Base-by-base conservation (phyloP, 2,888 invertebrate genomes). In the Catocala sponsa region DNA sequence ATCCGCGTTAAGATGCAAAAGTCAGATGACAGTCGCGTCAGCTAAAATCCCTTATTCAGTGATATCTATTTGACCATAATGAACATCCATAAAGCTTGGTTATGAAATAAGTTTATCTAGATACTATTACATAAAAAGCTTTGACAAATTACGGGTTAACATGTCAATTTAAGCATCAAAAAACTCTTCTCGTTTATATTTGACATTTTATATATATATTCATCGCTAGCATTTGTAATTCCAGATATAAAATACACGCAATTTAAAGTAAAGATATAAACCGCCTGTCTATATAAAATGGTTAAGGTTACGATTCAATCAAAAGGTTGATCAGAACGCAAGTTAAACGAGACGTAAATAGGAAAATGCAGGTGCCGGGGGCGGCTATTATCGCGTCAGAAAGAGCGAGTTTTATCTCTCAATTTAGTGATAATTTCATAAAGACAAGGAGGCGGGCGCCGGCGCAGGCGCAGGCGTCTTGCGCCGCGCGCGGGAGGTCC, bases 361-460 rank as follows among this genome's bases (percentile, higher is more conserved):
- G 89, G 87, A 85, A 81, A 87, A 78, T 63, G 70, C 76, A 81
- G 76, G 76, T 64, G 80, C 87, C 79, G 76, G 79, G 78, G 81
- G 86, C 79, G 72, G 82, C 80, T 84, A 92, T 92, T 92, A 91
- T 85, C 87, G 81, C 86, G 90, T 92, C 91, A 87, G 82, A 74
- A 79, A 79, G 77, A 84, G 81, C 80, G 72, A 85, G 84, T 81
- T 89, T 91, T 92, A 91, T 91, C 88, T 89, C 92, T 92, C 90
- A 92, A 92, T 92, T 91, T 87, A 86, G 87, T 86, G 90, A 90
- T 92, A 89, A 91, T 91, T 92, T 89, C 88, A 90, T 90, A 89
- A 90, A 86, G 76, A 76, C 72, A 70, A 73, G 76, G 66, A 77
- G 81, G 84, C 86, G 87, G 56, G 84, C 84, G 82, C 82, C 80